Evolutionary conservation across 2,888 invertebrate species (phyloP).

Genomic region (Diplazon laetatorius): DNA sequence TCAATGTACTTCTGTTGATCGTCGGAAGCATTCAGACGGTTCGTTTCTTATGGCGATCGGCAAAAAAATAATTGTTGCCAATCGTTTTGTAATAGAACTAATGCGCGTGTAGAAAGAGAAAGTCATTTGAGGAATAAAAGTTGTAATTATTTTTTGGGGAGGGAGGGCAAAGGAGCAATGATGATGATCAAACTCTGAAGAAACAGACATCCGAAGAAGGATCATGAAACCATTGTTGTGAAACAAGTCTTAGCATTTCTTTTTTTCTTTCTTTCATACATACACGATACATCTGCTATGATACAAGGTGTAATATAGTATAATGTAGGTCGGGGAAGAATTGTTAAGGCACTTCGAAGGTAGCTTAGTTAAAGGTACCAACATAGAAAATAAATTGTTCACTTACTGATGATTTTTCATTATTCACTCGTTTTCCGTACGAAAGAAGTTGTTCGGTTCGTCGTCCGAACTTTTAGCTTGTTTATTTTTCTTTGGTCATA

Average conservation of each 20-base stretch:
- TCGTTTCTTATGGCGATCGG: background rate
- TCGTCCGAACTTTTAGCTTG: background rate
- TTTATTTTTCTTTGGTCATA: no score
- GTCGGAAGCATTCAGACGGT: background rate
- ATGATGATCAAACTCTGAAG: no score
- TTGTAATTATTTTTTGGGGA: no score
- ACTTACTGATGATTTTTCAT: background rate
- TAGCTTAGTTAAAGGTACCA: constrained; percentile 68
- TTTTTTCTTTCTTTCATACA: constrained; percentile 56
- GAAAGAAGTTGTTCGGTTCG: background rate
- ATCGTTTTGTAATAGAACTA: background rate
- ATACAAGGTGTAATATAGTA: constrained; percentile 41
- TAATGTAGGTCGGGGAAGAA: constrained; percentile 64
- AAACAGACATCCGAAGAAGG: no score
- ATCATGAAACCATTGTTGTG: constrained; percentile 33
- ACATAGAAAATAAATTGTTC: constrained; percentile 49
- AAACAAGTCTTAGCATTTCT: constrained; percentile 57
- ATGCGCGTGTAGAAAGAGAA: no score
- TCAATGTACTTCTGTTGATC: background rate
- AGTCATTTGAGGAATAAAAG: no score
- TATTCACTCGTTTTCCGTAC: background rate
- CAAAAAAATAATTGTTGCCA: constrained; percentile 25
- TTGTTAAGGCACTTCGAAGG: constrained; percentile 73
- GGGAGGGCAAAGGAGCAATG: no score
- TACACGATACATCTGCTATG: constrained; percentile 52